Conservation (phyloP, 1,140 invertebrate species). For the Tyrophagus putrescentiae region DNA sequence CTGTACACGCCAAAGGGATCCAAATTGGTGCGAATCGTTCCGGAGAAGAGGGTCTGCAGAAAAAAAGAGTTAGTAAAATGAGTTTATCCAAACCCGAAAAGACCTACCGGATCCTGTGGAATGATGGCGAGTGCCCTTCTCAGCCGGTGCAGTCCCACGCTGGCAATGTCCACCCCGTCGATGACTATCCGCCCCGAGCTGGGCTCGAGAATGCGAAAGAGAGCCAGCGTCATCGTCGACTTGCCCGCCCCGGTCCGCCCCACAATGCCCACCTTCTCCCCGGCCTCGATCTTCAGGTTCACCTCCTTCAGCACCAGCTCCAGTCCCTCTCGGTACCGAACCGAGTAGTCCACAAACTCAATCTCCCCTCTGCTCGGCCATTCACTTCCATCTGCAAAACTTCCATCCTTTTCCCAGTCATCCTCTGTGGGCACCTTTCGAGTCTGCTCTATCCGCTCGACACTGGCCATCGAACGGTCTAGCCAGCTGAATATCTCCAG, state of each 20-base stretch:
- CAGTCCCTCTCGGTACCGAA: constrained; percentile 59
- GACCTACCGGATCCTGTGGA: constrained; percentile 52
- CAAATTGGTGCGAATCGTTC: constrained; percentile 36
- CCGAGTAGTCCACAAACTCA: constrained; percentile 56
- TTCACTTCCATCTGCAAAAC: no score
- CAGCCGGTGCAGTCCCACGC: constrained; percentile 72
- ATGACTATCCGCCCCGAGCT: constrained; percentile 61
- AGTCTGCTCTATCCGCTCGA: no score
- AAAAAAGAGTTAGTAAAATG: constrained; percentile 36
- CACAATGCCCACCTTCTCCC: constrained; percentile 64
- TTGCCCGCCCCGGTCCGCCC: constrained; percentile 45
- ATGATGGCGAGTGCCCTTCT: constrained; percentile 76
- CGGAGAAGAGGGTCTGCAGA: constrained; percentile 40
- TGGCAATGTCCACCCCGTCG: constrained; percentile 69
- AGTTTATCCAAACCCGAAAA: not conserved
- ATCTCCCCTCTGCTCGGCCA: constrained; percentile 65
- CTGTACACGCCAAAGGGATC: constrained; percentile 27
- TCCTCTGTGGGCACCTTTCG: no score
- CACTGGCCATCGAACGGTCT: no score
- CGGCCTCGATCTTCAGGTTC: constrained; percentile 50
- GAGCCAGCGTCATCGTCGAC: constrained; percentile 38
- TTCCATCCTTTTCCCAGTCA: no score
- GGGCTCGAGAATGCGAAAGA: constrained; percentile 42
- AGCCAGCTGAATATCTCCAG: no score
- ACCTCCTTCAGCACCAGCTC: constrained; percentile 62